Percentiles rank a stretch among this genome's conserved stretches.
Conservation (phyloP, 2,113 vertebrate species). For the Microtus montanus region DNA sequence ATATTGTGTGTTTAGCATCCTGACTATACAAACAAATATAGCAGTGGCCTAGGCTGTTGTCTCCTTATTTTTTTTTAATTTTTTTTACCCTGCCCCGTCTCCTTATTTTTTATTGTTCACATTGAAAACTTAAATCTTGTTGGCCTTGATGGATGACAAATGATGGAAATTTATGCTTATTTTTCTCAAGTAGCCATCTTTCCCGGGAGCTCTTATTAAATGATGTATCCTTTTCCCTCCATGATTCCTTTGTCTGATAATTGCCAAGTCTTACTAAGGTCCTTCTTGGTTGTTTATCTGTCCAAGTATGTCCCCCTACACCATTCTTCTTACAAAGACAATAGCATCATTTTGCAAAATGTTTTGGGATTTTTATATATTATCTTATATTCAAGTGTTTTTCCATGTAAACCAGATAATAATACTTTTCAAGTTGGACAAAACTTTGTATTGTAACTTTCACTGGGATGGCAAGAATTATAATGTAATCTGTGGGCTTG, state of each 20-base stretch:
- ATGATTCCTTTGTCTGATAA: not conserved
- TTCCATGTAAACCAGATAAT: not conserved
- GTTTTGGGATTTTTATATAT: constrained; percentile 2
- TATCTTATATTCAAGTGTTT: not conserved
- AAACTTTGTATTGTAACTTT: not conserved
- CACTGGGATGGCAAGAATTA: not conserved
- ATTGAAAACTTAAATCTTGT: not conserved
- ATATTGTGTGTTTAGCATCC: not conserved
- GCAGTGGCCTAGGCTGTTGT: too few relatives aligned
- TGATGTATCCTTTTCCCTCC: not conserved
- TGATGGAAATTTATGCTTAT: not conserved
- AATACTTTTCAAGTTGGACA: not conserved
- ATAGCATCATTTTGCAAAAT: not conserved
- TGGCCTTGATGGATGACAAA: not conserved
- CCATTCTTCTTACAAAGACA: not conserved
- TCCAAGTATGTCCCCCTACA: not conserved
- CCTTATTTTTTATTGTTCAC: not conserved
- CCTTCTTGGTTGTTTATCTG: not conserved
- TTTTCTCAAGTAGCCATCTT: constrained; percentile 20
- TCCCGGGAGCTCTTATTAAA: not conserved
- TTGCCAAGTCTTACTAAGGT: not conserved
- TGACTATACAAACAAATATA: not conserved
- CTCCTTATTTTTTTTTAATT: not conserved
- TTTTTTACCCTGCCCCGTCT: too few relatives aligned
- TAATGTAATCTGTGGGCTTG: not conserved